Evolutionary conservation across 2,113 vertebrate species (phyloP).

Genomic region (Neopipo cinnamomea): DNA sequence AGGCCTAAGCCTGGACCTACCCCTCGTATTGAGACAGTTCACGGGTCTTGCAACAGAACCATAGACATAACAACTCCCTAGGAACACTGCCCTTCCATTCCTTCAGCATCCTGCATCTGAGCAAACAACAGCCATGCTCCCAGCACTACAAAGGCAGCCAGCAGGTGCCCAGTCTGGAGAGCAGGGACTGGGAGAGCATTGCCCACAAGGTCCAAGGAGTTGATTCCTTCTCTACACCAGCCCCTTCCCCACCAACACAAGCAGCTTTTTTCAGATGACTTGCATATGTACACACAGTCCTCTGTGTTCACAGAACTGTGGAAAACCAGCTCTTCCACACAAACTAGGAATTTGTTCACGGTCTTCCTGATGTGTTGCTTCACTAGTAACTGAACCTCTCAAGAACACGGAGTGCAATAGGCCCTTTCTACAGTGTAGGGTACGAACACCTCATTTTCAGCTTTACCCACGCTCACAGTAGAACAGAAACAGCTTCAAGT

Average conservation of each 20-base stretch:
- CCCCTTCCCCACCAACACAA: neutral
- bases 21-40: neutral
- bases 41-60: neutral
- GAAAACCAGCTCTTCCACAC: neutral
- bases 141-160: neutral
- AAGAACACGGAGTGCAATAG: neutral
- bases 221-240: neutral
- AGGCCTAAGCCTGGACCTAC: neutral
- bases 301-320: fast-evolving
- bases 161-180: neutral
- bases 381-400: neutral
- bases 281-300: fast-evolving
- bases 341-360: neutral
- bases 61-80: neutral
- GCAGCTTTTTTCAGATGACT: neutral
- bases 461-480: neutral
- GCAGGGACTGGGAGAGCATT: fast-evolving
- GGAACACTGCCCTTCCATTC: neutral
- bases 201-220: neutral
- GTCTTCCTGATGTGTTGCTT: neutral
- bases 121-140: neutral
- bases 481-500: neutral
- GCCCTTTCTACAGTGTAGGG: neutral
- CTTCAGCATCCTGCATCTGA: neutral
- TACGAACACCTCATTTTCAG: neutral